Evolutionary conservation across 2,113 vertebrate species (phyloP).

Genomic region (Redunca redunca): DNA sequence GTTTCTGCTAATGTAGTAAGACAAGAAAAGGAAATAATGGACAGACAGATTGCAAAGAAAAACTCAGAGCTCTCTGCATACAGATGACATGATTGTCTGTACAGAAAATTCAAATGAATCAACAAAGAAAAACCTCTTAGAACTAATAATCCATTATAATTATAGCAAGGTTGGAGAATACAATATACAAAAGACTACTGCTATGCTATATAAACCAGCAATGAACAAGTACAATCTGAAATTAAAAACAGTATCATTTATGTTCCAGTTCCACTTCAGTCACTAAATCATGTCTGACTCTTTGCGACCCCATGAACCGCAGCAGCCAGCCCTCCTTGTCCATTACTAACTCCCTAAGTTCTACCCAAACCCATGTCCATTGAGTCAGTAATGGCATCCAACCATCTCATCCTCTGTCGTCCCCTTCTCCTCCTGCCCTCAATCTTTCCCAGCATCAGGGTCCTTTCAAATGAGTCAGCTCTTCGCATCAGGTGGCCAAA

Average conservation of each 20-base stretch:
- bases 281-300: not conserved
- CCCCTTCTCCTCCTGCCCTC: not conserved
- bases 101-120: not conserved
- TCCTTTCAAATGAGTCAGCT: not conserved
- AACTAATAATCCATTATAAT: not conserved
- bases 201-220: not conserved
- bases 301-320: not conserved
- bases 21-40: not conserved
- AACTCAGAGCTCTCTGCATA: not conserved
- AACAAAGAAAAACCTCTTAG: not conserved
- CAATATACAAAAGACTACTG: not conserved
- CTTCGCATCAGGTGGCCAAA: not conserved
- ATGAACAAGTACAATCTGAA: not conserved
- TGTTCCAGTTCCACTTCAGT: not conserved
- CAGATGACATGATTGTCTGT: not conserved
- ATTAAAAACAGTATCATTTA: not conserved
- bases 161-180: not conserved
- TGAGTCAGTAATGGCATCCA: not conserved
- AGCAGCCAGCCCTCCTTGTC: not conserved
- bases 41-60: not conserved
- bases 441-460: not conserved
- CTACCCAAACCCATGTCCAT: not conserved
- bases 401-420: not conserved
- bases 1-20: not conserved
- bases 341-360: not conserved